These are phyloP conservation scores for Dromiciops gliroides DNA, from an alignment of 2,113 vertebrate species.

Conservation along the genomic window DNA sequence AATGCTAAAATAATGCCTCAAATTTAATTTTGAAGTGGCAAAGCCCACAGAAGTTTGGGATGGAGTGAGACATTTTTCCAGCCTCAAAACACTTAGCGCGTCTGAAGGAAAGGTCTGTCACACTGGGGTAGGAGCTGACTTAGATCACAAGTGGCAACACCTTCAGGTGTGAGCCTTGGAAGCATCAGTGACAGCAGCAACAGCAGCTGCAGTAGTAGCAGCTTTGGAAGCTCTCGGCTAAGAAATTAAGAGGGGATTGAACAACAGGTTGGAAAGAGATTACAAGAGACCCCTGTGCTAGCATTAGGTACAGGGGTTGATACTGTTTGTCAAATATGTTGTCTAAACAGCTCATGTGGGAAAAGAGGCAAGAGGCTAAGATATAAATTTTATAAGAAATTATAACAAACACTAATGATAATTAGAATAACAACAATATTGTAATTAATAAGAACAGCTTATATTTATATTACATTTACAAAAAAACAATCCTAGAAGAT, in stretches of 20 bases:
- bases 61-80: not conserved
- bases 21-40: not conserved
- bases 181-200: not conserved
- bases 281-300: not conserved
- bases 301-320: not conserved
- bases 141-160: not conserved
- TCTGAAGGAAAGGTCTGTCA: not conserved
- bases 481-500: too few species aligned
- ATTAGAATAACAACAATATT: too few species aligned
- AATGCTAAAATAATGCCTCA: too few species aligned
- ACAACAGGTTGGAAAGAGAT: not conserved
- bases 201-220: not conserved
- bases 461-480: too few species aligned
- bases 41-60: not conserved
- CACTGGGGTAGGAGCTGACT: not conserved
- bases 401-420: too few species aligned
- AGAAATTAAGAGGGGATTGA: not conserved
- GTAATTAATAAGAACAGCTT: too few species aligned
- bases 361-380: too few species aligned
- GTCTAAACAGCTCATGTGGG: too few species aligned
- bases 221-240: not conserved
- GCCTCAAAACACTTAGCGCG: not conserved
- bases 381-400: too few species aligned
- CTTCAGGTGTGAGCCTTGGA: not conserved
- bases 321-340: not conserved